Evolutionary conservation across 2,888 invertebrate species (phyloP).

Genomic region (Diarsia rubi): DNA sequence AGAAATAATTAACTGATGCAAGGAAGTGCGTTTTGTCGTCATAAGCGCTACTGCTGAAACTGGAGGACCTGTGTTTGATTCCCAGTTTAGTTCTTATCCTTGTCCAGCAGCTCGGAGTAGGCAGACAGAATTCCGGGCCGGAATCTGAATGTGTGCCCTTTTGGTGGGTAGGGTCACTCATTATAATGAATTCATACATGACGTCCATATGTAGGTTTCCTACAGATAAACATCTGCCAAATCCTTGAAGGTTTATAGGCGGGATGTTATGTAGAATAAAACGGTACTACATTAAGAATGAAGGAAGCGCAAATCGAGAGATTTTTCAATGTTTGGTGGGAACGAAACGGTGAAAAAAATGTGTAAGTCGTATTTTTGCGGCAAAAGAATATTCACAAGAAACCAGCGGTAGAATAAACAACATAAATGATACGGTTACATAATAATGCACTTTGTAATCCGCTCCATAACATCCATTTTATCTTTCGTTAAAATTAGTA

Average conservation of each 20-base stretch:
- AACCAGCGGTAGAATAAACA: too few relatives aligned
- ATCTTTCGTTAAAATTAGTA: conserved; percentile 5
- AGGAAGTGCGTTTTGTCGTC: neutral
- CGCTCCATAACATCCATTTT: neutral
- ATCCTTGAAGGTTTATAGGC: neutral
- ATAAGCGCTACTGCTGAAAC: neutral
- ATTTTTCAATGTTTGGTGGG: neutral
- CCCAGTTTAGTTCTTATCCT: too few relatives aligned
- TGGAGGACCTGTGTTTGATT: neutral
- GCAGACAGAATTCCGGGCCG: too few relatives aligned
- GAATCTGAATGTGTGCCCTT: too few relatives aligned
- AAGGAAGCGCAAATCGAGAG: neutral
- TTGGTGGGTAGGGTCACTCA: too few relatives aligned
- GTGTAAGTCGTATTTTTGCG: neutral
- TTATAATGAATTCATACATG: neutral
- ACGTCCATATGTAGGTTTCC: neutral
- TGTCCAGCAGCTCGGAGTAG: too few relatives aligned
- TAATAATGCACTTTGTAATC: neutral
- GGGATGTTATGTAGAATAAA: neutral
- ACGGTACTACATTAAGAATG: neutral
- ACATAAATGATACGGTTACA: neutral
- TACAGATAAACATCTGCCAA: neutral
- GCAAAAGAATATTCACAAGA: neutral
- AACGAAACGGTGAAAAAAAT: neutral
- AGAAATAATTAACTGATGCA: neutral